Percentiles rank a stretch among this genome's conserved stretches.
These are phyloP conservation scores for Chrysolina americana DNA, from an alignment of 2,888 invertebrate genomes.

Conservation along the genomic window DNA sequence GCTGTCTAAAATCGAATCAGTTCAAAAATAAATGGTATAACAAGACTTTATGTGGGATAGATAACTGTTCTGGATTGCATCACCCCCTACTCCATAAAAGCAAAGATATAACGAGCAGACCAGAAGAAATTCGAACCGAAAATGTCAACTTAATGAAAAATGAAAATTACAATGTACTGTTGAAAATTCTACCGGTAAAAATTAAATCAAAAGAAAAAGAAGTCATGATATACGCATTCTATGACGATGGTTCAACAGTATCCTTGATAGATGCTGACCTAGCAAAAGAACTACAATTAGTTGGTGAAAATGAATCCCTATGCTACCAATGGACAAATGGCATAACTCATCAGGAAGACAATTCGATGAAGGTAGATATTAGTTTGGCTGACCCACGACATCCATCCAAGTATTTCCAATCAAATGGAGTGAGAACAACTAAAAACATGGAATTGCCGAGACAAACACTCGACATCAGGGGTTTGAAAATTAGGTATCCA, in stretches of 20 bases:
- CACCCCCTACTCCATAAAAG: too few species aligned
- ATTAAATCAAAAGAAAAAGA: neutral
- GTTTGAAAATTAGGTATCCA: too few species aligned
- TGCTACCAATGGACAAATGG: slow-evolving; percentile 23
- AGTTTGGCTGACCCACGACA: neutral
- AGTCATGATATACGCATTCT: slow-evolving; percentile 5
- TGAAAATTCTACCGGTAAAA: neutral
- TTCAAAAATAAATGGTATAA: neutral
- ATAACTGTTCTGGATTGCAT: too few species aligned
- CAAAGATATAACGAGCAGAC: too few species aligned
- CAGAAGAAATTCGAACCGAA: too few species aligned
- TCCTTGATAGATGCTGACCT: slow-evolving; percentile 21
- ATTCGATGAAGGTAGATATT: slow-evolving; percentile 2
- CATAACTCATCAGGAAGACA: slow-evolving; percentile 18
- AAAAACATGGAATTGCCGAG: slow-evolving; percentile 3
- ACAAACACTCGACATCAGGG: slow-evolving; percentile 14
- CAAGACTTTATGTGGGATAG: too few species aligned
- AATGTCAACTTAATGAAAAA: too few species aligned
- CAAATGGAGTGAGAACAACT: neutral
- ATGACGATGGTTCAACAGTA: slow-evolving; percentile 21
- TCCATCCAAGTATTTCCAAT: slow-evolving; percentile 7
- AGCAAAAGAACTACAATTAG: neutral
- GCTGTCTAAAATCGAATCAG: neutral
- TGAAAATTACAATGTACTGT: too few species aligned
- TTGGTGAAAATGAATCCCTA: slow-evolving; percentile 12